Conservation (phyloP, 1,140 invertebrate genomes). For the Orius insidiosus region DNA sequence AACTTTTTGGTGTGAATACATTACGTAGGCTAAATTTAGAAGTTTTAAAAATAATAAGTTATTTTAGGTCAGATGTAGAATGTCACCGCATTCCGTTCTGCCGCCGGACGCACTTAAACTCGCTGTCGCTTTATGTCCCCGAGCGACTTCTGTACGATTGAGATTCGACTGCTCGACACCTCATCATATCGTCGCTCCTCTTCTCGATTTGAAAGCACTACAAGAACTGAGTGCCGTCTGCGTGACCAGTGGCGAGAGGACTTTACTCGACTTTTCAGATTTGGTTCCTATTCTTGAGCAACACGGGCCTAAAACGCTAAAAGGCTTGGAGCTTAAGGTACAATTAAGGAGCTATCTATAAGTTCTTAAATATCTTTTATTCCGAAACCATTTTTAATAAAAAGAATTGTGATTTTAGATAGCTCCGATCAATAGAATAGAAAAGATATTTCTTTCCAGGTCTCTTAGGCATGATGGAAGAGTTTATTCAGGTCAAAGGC, state of each 20-base stretch:
- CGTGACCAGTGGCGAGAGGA: constrained; percentile 22
- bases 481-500: too few relatives aligned
- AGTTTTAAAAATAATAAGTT: too few relatives aligned
- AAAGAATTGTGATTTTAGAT: too few relatives aligned
- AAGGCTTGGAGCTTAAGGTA: constrained; percentile 23
- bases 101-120: constrained; percentile 20
- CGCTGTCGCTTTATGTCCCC: constrained; percentile 20
- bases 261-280: constrained; percentile 22
- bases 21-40: too few relatives aligned
- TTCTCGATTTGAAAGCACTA: constrained; percentile 16
- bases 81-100: constrained; percentile 20
- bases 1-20: too few relatives aligned
- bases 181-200: constrained; percentile 20
- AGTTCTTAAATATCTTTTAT: background rate
- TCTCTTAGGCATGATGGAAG: background rate
- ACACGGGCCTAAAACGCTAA: constrained; percentile 18
- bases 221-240: constrained; percentile 22
- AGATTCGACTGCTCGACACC: constrained; percentile 21
- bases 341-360: too few relatives aligned
- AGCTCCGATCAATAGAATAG: background rate
- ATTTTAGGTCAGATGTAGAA: constrained; percentile 19
- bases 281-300: constrained; percentile 19
- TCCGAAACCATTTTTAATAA: background rate
- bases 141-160: constrained; percentile 15
- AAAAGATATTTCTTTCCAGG: too few relatives aligned